Evolutionary conservation across 2,797 vertebrate genomes (phyloP).

Genomic region (Morus bassanus): DNA sequence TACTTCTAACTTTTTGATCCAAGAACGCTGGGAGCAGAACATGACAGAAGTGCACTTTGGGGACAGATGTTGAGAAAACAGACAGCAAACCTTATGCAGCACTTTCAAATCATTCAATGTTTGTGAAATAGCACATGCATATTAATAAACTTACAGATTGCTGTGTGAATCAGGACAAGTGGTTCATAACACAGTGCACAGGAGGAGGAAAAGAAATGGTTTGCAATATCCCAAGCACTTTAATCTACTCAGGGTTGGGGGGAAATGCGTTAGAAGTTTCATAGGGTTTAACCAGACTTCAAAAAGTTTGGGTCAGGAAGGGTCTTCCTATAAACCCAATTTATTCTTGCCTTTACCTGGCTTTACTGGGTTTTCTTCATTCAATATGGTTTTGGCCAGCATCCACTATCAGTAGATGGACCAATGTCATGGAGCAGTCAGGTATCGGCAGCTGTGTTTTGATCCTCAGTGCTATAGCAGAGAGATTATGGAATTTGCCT

Average conservation of each 20-base stretch:
- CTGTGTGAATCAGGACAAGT: background rate
- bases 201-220: background rate
- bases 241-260: background rate
- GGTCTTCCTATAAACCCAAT: background rate
- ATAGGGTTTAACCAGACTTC: background rate
- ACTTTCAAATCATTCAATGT: background rate
- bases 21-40: background rate
- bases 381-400: background rate
- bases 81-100: slow-evolving; percentile 23
- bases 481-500: slow-evolving; percentile 37
- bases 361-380: background rate
- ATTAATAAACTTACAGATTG: background rate
- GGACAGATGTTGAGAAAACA: slow-evolving; percentile 11
- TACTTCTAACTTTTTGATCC: background rate
- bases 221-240: background rate
- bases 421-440: background rate
- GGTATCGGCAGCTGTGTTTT: background rate
- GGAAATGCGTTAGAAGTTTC: background rate
- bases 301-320: background rate
- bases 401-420: background rate
- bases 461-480: background rate
- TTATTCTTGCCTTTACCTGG: background rate
- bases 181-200: background rate
- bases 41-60: slow-evolving; percentile 12
- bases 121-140: background rate